Evolutionary conservation across 2,113 vertebrate species (phyloP).

Genomic region (Falco punctatus): DNA sequence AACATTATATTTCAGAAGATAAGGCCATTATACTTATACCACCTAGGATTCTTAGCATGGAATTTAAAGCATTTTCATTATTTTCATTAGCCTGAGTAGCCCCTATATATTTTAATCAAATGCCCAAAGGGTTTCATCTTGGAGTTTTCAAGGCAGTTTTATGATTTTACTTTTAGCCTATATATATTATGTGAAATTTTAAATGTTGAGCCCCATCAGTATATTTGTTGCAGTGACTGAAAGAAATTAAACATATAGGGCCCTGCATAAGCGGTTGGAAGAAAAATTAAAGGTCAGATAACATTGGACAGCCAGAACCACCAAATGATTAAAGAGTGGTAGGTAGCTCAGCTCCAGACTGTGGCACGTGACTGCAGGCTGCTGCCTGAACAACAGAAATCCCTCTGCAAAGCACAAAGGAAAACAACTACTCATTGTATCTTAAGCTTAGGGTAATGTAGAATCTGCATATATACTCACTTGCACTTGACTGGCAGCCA

Average conservation of each 20-base stretch:
- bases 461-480: neutral
- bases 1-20: slow-evolving; percentile 2
- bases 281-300: slow-evolving; percentile 19
- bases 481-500: neutral
- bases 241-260: slow-evolving; percentile 33
- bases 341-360: neutral
- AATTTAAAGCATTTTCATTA: slow-evolving; percentile 9
- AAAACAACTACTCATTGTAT: neutral
- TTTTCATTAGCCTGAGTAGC: slow-evolving; percentile 1
- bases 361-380: neutral
- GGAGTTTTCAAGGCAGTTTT: slow-evolving; percentile 17
- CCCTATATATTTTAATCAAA: neutral
- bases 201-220: neutral
- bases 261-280: neutral
- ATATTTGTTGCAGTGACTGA: neutral
- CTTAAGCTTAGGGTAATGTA: neutral
- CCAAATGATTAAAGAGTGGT: neutral
- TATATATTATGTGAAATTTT: neutral
- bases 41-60: slow-evolving; percentile 14
- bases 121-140: neutral
- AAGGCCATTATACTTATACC: slow-evolving; percentile 9
- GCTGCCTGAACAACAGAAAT: neutral
- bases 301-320: neutral
- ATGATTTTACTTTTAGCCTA: neutral
- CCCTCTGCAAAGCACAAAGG: neutral